Conservation (phyloP, 2,888 invertebrate species). For the Pammene fasciana region DNA sequence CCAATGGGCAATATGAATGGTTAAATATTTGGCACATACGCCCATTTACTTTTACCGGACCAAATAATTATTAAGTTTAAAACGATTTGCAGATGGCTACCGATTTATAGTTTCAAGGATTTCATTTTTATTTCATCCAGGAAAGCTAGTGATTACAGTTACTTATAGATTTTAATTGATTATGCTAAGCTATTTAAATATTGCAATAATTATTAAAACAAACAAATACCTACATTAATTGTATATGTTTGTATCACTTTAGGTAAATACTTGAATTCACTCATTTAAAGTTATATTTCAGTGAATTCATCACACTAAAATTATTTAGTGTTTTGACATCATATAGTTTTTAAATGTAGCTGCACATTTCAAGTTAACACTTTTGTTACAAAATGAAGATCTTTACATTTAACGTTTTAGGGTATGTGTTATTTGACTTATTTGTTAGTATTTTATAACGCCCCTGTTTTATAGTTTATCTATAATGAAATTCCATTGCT, state of each 20-base stretch:
- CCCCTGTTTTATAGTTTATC: too few species aligned
- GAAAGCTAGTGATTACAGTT: background rate
- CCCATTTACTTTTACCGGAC: background rate
- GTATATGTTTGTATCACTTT: too few species aligned
- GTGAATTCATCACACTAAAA: too few species aligned
- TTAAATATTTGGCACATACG: background rate
- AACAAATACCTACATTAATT: too few species aligned
- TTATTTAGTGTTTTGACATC: background rate
- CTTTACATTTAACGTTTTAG: too few species aligned
- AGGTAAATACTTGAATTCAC: too few species aligned
- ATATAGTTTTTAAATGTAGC: background rate
- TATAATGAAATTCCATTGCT: background rate
- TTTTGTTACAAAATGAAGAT: too few species aligned
- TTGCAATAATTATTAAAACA: background rate
- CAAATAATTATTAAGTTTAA: slow-evolving; percentile 4
- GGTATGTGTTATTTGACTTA: too few species aligned
- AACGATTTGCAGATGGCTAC: slow-evolving; percentile 33
- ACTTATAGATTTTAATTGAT: background rate
- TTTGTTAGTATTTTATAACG: too few species aligned
- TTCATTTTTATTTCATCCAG: background rate
- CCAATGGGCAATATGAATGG: background rate
- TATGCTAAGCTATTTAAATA: background rate
- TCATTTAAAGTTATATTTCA: background rate
- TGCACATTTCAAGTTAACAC: background rate
- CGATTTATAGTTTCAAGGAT: slow-evolving; percentile 16